A percentile compares a stretch with the other conserved stretches of the same genome.
phyloP scores from a whole-genome alignment of 2,888 invertebrate genomes.

The Thereva unica region DNA sequence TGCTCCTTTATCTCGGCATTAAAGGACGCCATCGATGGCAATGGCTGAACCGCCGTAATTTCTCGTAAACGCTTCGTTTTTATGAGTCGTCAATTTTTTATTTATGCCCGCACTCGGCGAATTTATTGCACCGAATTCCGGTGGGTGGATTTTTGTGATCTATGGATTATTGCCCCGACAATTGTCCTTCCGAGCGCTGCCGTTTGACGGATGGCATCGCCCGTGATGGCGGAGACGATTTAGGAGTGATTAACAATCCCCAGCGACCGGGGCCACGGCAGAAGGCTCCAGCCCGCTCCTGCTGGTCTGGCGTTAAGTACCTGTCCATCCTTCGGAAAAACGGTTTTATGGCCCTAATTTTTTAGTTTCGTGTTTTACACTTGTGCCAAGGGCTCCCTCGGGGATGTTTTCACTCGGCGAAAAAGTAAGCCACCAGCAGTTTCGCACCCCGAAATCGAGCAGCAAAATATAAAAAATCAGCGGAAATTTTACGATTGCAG shows the following conservation, averaged over 20 bases:
- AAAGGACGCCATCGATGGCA: background rate
- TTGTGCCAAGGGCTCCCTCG: slow-evolving; percentile 9
- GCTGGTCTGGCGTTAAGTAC: too few species aligned
- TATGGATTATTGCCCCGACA: slow-evolving; percentile 38
- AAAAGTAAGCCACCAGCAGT: background rate
- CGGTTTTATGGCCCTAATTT: too few species aligned
- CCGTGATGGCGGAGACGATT: slow-evolving; percentile 33
- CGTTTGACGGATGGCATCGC: slow-evolving; percentile 38
- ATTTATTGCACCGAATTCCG: slow-evolving; percentile 32
- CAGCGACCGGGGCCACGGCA: background rate
- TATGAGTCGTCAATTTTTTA: slow-evolving; percentile 41
- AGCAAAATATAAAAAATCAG: slow-evolving; percentile 22
- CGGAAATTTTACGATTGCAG: slow-evolving; percentile 18
- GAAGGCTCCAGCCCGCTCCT: too few species aligned
- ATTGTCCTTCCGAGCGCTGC: slow-evolving; percentile 34
- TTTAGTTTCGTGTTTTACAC: too few species aligned
- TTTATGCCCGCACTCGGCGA: slow-evolving; percentile 37
- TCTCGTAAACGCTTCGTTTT: slow-evolving; percentile 38
- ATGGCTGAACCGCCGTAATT: slow-evolving; percentile 26
- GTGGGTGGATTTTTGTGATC: slow-evolving; percentile 36
- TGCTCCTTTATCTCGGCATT: background rate
- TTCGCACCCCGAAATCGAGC: background rate
- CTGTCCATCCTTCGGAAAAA: too few species aligned
- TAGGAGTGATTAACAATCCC: slow-evolving; percentile 19
- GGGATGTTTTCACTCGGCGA: slow-evolving; percentile 1